Conservation (phyloP, 1,140 invertebrate genomes). For the Orius insidiosus region DNA sequence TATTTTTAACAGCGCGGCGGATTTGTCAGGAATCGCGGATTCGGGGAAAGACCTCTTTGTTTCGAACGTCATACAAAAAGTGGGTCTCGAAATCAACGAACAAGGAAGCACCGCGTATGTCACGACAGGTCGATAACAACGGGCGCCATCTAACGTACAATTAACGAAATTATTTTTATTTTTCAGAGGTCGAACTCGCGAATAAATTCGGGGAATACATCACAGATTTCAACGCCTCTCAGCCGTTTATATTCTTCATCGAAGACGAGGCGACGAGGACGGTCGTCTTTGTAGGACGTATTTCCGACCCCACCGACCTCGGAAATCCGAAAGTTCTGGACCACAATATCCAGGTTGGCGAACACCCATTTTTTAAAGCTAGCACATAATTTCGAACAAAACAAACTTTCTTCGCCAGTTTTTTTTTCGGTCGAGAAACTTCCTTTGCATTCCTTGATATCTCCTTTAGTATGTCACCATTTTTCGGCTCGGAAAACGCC, state of each 20-base stretch:
- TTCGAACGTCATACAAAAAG: constrained; percentile 58
- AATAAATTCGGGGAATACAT: constrained; percentile 45
- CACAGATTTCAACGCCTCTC: constrained; percentile 42
- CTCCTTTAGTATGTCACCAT: too few relatives aligned
- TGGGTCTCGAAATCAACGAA: constrained; percentile 70
- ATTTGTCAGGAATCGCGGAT: constrained; percentile 41
- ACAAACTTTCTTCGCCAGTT: too few relatives aligned
- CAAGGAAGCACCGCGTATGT: constrained; percentile 58
- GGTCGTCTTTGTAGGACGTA: constrained; percentile 51
- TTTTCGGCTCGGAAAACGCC: too few relatives aligned
- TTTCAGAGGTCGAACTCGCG: constrained; percentile 42
- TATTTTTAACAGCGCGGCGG: constrained; percentile 48
- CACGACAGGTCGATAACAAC: constrained; percentile 48
- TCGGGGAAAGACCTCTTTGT: constrained; percentile 38
- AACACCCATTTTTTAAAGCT: too few relatives aligned
- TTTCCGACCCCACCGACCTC: constrained; percentile 36
- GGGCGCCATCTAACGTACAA: background rate
- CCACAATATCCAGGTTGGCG: background rate
- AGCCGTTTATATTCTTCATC: constrained; percentile 65
- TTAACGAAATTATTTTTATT: background rate
- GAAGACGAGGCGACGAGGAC: constrained; percentile 51
- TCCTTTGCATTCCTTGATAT: too few relatives aligned
- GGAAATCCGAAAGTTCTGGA: background rate
- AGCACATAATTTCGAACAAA: too few relatives aligned
- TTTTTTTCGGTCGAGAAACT: too few relatives aligned